Conservation (phyloP, 2,888 invertebrate genomes). For the Palloptera scutellata region DNA sequence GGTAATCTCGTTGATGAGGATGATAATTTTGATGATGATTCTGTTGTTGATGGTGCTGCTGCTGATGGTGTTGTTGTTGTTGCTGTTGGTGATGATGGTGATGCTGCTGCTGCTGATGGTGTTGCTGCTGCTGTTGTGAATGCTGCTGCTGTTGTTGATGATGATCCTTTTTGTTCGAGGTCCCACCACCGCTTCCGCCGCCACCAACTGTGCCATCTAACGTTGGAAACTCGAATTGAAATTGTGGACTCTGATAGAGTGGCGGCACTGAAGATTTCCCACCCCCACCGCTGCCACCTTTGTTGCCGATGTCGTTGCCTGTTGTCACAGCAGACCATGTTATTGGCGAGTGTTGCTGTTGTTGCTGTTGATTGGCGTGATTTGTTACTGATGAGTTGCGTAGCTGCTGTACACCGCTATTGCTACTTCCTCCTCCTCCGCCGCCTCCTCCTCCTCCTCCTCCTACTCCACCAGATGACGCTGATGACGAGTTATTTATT, state of each 20-base stretch:
- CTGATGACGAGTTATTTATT: conserved; percentile 44
- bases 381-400: conserved; percentile 35
- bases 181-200: conserved; percentile 51
- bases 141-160: conserved; percentile 41
- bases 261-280: conserved; percentile 66
- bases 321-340: conserved; percentile 72
- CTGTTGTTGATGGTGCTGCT: conserved; percentile 31
- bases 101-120: conserved; percentile 44
- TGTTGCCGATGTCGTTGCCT: conserved; percentile 60
- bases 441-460: conserved; percentile 33
- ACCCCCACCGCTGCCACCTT: conserved; percentile 44
- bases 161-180: conserved; percentile 62
- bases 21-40: conserved; percentile 26
- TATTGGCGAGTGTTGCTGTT: conserved; percentile 55
- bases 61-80: conserved; percentile 41
- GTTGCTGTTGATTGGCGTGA: conserved; percentile 41
- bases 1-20: conserved; percentile 40
- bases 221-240: conserved; percentile 97
- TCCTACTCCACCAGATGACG: conserved; percentile 20
- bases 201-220: conserved; percentile 69
- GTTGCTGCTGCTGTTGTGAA: conserved; percentile 40
- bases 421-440: conserved; percentile 29
- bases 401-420: conserved; percentile 36
- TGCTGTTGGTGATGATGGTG: conserved; percentile 44
- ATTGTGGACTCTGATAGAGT: conserved; percentile 84